Percentiles rank a stretch among this genome's conserved stretches.
Conservation (phyloP, 1,140 invertebrate species). For the Pogonus chalceus region DNA sequence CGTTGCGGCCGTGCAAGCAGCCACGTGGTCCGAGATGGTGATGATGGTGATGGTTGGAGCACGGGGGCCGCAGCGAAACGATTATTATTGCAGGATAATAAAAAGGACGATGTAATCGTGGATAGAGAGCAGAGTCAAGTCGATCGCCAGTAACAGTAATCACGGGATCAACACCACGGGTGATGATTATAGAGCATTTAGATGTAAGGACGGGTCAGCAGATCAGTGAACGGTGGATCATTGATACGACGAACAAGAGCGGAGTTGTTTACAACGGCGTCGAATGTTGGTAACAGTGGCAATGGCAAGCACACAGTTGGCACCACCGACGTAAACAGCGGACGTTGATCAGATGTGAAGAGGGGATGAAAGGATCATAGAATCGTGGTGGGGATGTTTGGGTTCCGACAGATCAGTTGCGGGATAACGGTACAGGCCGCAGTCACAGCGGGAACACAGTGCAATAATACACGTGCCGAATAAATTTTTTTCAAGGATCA, state of each 20-base stretch:
- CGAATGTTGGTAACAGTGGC: neutral
- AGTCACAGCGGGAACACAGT: neutral
- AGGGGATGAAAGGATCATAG: neutral
- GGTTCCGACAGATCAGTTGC: neutral
- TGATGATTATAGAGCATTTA: neutral
- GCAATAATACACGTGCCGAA: neutral
- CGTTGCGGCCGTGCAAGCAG: slow-evolving; percentile 58
- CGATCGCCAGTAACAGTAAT: neutral
- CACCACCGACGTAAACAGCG: neutral
- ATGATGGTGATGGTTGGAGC: slow-evolving; percentile 46
- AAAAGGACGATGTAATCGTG: slow-evolving; percentile 6
- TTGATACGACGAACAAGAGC: neutral
- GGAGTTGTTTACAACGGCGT: neutral
- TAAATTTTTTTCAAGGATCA: too few relatives aligned
- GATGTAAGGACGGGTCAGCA: neutral
- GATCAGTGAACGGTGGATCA: neutral
- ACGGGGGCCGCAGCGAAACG: slow-evolving; percentile 22
- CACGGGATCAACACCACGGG: neutral
- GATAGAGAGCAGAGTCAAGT: too few relatives aligned
- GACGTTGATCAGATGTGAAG: neutral
- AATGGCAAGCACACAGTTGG: neutral
- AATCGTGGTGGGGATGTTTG: slow-evolving; percentile 1
- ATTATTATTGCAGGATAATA: slow-evolving; percentile 8
- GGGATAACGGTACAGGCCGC: neutral
- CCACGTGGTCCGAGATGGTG: slow-evolving; percentile 68